Base-by-base conservation (phyloP, 2,113 vertebrate genomes). In the Clarias magur region DNA sequence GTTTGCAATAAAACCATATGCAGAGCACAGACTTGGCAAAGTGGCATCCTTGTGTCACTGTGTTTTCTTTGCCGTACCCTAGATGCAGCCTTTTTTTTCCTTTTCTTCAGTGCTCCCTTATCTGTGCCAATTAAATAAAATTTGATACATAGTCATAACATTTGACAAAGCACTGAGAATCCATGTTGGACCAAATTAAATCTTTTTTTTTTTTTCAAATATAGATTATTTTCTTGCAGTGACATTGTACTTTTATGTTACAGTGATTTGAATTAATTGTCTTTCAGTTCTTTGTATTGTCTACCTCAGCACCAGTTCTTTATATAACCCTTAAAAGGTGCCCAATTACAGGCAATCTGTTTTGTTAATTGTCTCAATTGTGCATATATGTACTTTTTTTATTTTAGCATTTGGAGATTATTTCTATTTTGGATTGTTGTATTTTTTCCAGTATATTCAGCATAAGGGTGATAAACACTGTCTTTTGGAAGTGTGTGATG, bases 291-390 rank as follows among this genome's bases (percentile, higher is more conserved):
- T 94, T 96, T 95, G 96, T 96, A 96, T 95, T 95, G 97, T 99
- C 97, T 99, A 99, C 98, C 98, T 99, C 98, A 99, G 97, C 97
- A 95, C 97, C 98, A 97, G 96, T 96, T 96, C 95, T 95, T 96
- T 96, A 96, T 96, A 95, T 93, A 95, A 96, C 94, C 96, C 95
- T 48, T 93, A 94, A 95, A 88, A 95, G 97, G 97, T 97, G 95
- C 97, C 97, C 96, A 94, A 93, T 95, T 95, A 94, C 93, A 94
- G 93, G 94, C 94, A 83, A 91, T 96, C 94, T 96, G 96, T 94
- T 94, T 94, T 54, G 23, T 83, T 65, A 93, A 94, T 95, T 96
- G 67, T n/a, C 67, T 86, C 54, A 84, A 8, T 84, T 80, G 83
- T 83, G 63, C 72, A 85, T 88, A 85, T 21, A 82, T 84, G 56